These are phyloP conservation scores for Montifringilla adamsi DNA, from an alignment of 2,113 vertebrate genomes.

Conservation along the genomic window DNA sequence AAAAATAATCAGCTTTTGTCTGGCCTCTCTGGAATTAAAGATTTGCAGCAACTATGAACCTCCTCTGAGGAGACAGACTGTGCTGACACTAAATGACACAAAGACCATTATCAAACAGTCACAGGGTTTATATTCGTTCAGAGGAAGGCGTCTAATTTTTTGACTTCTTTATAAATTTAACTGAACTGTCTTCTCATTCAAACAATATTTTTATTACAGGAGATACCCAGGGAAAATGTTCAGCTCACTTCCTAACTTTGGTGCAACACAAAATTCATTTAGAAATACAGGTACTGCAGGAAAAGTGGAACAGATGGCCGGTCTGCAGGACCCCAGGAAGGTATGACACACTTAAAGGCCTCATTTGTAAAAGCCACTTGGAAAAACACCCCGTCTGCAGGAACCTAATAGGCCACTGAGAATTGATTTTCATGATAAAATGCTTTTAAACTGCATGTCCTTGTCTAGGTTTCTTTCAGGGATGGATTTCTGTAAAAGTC, in stretches of 20 bases:
- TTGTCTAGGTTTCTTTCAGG: constrained; percentile 2
- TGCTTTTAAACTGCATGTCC: neutral
- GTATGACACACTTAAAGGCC: neutral
- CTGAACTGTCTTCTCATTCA: neutral
- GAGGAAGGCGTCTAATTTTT: neutral
- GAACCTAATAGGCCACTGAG: neutral
- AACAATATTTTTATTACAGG: neutral
- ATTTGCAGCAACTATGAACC: neutral
- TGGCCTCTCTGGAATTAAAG: neutral
- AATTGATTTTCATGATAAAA: neutral
- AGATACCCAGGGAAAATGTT: neutral
- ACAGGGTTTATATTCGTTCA: neutral
- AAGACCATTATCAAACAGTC: neutral
- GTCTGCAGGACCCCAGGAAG: neutral
- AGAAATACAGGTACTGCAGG: neutral
- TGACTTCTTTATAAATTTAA: neutral
- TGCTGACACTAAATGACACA: neutral
- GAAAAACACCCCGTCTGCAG: neutral
- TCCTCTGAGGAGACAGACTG: neutral
- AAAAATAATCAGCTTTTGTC: neutral
- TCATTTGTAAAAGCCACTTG: constrained; percentile 26
- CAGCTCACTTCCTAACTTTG: neutral
- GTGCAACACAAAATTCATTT: neutral
- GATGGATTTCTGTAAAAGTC: constrained; percentile 44
- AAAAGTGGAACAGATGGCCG: constrained; percentile 5